Conservation (phyloP, 2,888 invertebrate genomes). For the Zootermopsis nevadensis region DNA sequence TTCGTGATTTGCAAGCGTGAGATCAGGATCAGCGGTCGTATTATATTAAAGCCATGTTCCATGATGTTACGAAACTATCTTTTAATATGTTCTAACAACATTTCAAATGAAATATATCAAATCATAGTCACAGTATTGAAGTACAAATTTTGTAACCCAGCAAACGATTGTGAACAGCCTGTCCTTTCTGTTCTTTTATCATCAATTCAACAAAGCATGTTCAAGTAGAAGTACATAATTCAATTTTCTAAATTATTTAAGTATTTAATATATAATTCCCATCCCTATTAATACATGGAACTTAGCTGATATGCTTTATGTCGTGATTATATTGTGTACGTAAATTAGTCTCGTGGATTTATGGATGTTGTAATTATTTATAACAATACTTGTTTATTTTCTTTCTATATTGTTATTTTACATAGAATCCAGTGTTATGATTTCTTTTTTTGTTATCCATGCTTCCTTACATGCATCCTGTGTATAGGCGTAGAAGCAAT, state of each 20-base stretch:
- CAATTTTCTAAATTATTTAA: no score
- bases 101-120: no score
- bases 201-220: no score
- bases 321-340: neutral
- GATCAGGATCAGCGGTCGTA: neutral
- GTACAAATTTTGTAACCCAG: no score
- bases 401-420: neutral
- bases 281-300: neutral
- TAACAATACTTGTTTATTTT: neutral
- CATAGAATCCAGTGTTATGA: conserved; percentile 47
- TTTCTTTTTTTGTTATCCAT: conserved; percentile 51
- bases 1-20: neutral
- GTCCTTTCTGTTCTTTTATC: no score
- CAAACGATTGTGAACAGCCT: no score
- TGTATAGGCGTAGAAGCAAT: conserved; percentile 52
- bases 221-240: no score
- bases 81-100: neutral
- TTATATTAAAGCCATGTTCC: neutral
- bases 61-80: neutral
- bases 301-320: conserved; percentile 1
- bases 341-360: neutral
- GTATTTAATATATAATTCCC: no score
- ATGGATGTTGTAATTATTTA: neutral
- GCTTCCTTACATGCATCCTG: conserved; percentile 49
- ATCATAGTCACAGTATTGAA: no score